Conservation (phyloP, 2,888 invertebrate species). For the Tinea semifulvella region DNA sequence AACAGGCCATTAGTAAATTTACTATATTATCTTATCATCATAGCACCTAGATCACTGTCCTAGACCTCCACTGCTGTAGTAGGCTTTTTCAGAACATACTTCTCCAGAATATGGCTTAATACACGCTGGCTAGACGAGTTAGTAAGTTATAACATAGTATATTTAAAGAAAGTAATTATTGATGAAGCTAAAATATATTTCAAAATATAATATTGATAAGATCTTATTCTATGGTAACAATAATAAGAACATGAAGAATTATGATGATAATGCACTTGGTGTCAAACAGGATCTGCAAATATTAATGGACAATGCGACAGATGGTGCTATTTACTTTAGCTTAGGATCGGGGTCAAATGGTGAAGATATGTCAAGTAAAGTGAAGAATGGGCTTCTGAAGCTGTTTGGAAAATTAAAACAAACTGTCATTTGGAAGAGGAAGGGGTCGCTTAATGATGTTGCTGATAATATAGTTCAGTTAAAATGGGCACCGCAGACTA, state of each 20-base stretch:
- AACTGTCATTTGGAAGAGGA: slow-evolving; percentile 20
- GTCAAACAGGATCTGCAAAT: slow-evolving; percentile 18
- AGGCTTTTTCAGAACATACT: no score
- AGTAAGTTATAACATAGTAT: neutral
- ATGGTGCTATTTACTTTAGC: slow-evolving; percentile 19
- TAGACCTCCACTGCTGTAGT: no score
- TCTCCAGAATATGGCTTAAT: no score
- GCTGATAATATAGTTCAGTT: slow-evolving; percentile 18
- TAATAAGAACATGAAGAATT: no score
- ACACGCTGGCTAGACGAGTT: no score
- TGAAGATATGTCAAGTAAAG: slow-evolving; percentile 14
- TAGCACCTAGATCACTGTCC: no score
- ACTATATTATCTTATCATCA: no score
- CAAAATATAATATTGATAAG: no score
- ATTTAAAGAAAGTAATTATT: neutral
- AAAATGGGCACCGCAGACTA: slow-evolving; percentile 19
- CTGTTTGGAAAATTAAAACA: slow-evolving; percentile 17
- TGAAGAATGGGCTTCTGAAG: slow-evolving; percentile 12
- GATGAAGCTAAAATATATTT: no score
- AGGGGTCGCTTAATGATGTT: slow-evolving; percentile 14
- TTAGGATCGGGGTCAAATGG: slow-evolving; percentile 17
- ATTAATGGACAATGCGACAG: slow-evolving; percentile 17
- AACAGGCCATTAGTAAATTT: no score
- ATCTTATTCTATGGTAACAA: no score
- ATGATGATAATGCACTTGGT: no score